These are phyloP conservation scores for Penelope pileata DNA, from an alignment of 2,113 vertebrate genomes.

Conservation along the genomic window DNA sequence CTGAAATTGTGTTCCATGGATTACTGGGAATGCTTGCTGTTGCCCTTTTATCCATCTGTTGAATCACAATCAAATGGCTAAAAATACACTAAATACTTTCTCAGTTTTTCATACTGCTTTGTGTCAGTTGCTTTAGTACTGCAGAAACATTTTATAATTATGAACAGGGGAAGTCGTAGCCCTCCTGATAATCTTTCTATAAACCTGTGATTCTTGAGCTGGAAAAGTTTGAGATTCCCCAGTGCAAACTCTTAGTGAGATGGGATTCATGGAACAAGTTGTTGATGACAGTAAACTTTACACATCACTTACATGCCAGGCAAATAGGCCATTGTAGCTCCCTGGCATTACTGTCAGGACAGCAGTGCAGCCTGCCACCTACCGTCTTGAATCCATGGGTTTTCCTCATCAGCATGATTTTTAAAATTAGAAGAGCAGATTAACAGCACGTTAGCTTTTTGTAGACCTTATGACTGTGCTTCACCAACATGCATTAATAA, in stretches of 20 bases:
- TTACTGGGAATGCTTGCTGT: slow-evolving; percentile 20
- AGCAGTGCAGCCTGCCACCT: background rate
- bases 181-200: background rate
- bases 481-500: background rate
- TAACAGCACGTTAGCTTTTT: background rate
- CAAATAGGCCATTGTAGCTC: background rate
- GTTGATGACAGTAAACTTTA: background rate
- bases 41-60: slow-evolving; percentile 18
- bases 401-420: background rate
- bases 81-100: slow-evolving; percentile 48
- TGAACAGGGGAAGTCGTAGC: background rate
- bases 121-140: background rate
- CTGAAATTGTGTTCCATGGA: slow-evolving; percentile 26
- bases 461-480: background rate
- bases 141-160: background rate
- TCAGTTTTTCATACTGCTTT: slow-evolving; percentile 44
- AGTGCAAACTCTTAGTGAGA: background rate
- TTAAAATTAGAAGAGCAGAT: background rate
- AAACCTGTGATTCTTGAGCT: background rate
- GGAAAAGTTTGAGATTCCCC: background rate
- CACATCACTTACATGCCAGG: background rate
- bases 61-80: slow-evolving; percentile 40
- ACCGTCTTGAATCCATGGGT: background rate
- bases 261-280: background rate
- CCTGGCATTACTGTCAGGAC: background rate